Percentiles rank a stretch among this genome's conserved stretches.
Conservation (phyloP, 2,888 invertebrate species). For the Drosophila lutescens region DNA sequence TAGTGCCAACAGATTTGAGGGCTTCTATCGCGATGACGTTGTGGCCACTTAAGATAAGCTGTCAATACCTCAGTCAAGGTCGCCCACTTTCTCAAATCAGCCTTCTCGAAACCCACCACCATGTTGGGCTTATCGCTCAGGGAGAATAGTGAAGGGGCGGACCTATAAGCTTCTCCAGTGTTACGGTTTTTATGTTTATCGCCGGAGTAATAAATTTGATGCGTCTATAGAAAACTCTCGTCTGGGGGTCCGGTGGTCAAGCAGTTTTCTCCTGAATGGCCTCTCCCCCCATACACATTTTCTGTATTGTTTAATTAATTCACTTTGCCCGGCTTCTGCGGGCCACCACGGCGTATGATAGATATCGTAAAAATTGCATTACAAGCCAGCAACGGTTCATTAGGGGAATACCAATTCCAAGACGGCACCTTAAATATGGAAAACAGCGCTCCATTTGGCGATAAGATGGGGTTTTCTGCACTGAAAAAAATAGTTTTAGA, state of each 20-base stretch:
- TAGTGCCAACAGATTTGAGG: slow-evolving; percentile 36
- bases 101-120: slow-evolving; percentile 3
- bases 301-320: slow-evolving; percentile 68
- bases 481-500: too few relatives aligned
- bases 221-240: slow-evolving; percentile 45
- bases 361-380: slow-evolving; percentile 74
- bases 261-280: slow-evolving; percentile 12
- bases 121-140: slow-evolving; percentile 26
- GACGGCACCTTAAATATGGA: slow-evolving; percentile 49
- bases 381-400: slow-evolving; percentile 54
- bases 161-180: slow-evolving; percentile 38
- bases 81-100: slow-evolving; percentile 21
- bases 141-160: neutral
- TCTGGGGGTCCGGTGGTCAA: slow-evolving; percentile 31
- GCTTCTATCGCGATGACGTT: slow-evolving; percentile 32
- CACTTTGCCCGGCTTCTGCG: slow-evolving; percentile 44
- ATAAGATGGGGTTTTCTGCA: neutral
- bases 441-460: slow-evolving; percentile 8
- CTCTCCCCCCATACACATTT: slow-evolving; percentile 4
- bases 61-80: slow-evolving; percentile 28
- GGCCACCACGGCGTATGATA: slow-evolving; percentile 65
- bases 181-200: slow-evolving; percentile 65
- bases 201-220: slow-evolving; percentile 64
- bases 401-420: slow-evolving; percentile 61
- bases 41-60: slow-evolving; percentile 31